Conservation (phyloP, 2,113 vertebrate genomes). For the Hipposideros armiger region DNA sequence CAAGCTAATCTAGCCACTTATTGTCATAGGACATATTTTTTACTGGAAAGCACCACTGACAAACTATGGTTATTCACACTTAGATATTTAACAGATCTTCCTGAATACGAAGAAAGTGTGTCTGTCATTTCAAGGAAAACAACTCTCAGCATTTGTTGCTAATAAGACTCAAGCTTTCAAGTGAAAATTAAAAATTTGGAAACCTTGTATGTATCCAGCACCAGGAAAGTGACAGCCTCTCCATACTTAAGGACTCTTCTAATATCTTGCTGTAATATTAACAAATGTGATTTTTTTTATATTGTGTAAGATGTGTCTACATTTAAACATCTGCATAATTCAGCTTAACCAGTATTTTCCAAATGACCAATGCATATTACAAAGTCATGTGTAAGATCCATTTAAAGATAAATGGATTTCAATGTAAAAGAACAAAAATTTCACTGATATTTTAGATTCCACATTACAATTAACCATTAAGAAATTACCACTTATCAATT, state of each 20-base stretch:
- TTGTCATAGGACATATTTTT: not conserved
- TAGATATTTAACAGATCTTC: slow-evolving; percentile 44
- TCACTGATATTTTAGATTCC: not conserved
- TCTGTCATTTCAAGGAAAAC: slow-evolving; percentile 40
- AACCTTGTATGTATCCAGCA: not conserved
- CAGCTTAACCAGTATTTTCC: not conserved
- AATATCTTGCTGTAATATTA: not conserved
- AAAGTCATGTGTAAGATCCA: not conserved
- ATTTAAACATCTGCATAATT: slow-evolving; percentile 8
- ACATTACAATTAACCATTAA: not conserved
- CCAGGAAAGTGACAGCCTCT: not conserved
- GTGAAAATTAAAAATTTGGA: slow-evolving; percentile 46
- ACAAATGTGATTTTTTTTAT: not conserved
- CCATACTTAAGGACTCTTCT: not conserved
- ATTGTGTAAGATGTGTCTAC: not conserved
- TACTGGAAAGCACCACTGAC: slow-evolving; percentile 32
- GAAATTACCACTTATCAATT: not conserved
- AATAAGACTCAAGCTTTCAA: slow-evolving; percentile 37
- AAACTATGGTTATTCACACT: slow-evolving; percentile 19
- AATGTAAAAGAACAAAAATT: slow-evolving; percentile 7
- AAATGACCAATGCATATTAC: slow-evolving; percentile 14
- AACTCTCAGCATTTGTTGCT: not conserved
- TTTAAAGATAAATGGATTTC: slow-evolving; percentile 24
- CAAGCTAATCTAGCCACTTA: not conserved
- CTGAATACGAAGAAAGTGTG: slow-evolving; percentile 16